Evolutionary conservation across 2,113 vertebrate species (phyloP), one percentile per base, ranked within the genome.

Genomic region (Dromas ardeola): DNA sequence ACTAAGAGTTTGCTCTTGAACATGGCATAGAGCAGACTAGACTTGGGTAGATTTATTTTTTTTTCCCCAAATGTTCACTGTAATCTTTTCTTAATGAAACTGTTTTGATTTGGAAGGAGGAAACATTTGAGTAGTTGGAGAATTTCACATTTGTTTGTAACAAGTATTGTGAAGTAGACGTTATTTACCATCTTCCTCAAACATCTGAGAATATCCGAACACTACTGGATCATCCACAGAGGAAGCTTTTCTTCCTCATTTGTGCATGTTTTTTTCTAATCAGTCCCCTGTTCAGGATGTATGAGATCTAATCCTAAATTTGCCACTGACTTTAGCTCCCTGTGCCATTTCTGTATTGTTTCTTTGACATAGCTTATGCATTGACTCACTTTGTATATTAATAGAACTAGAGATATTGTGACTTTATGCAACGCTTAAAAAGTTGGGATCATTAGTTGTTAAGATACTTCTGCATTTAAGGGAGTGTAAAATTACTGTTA

Each of bases 41-140:
- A n/a, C 11, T n/a, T 70, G 17, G 13, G 38, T 78, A 50, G 18
- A 16, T 50, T 43, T 63, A 10, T 23, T 56, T 61, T 66, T 10
- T 6, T 2, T n/a, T 10, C 9, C 21, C 11, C 2, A 15, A 47
- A 0, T 6, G 6, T 70, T 81, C 9, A 50, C 6, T 5, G 2
- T 53, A 36, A 36, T 23, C 11, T 80, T 86, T 83, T 92, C 47
- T 78, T 88, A 76, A n/a, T 78, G 25, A 63, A 69, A 85, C 5
- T 88, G 15, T 72, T 87, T 90, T 77, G 9, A 50, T 88, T 58
- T 80, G 25, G 9, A 21, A 79, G 27, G 43, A 69, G 15, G 6
- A 90, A 62, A n/a, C 14, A 13, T 76, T 23, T 80, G 25, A 56
- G 10, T 70, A n/a, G 14, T 29, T 83, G 63, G 29, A 77, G 56